Evolutionary conservation across 2,113 vertebrate species (phyloP).

Genomic region (Phaethornis superciliosus): DNA sequence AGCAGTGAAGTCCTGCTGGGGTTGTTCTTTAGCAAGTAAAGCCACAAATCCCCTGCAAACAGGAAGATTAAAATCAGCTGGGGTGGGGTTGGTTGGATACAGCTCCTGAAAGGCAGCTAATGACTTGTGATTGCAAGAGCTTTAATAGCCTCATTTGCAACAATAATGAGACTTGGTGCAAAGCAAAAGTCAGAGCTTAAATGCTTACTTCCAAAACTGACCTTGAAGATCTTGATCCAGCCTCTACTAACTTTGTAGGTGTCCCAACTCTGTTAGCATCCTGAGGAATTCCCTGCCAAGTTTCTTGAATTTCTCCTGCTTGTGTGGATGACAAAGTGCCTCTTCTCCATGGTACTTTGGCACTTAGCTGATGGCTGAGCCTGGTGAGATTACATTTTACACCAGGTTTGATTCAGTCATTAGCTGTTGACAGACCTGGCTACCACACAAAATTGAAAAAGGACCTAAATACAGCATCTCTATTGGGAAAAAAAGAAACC

Average conservation of each 20-base stretch:
- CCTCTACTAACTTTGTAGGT: neutral
- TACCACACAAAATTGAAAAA: neutral
- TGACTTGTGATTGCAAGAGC: neutral
- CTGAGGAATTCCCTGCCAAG: accelerated
- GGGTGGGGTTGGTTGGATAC: neutral
- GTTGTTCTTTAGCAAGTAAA: neutral
- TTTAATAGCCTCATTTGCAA: neutral
- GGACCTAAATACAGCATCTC: neutral
- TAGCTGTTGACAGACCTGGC: neutral
- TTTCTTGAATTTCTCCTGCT: neutral
- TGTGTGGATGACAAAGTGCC: neutral
- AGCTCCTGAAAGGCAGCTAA: too few species aligned
- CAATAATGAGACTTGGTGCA: neutral
- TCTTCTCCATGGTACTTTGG: neutral
- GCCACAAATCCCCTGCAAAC: accelerated
- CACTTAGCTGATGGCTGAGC: neutral
- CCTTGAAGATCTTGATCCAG: neutral
- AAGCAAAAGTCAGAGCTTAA: neutral
- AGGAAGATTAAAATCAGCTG: neutral
- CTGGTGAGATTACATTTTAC: neutral
- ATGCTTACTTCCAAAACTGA: neutral
- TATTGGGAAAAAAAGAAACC: neutral
- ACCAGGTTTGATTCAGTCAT: neutral
- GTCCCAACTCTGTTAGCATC: neutral
- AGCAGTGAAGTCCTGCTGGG: neutral